These are phyloP conservation scores for Heterotilapia buettikoferi DNA, from an alignment of 2,113 vertebrate species.

Conservation along the genomic window DNA sequence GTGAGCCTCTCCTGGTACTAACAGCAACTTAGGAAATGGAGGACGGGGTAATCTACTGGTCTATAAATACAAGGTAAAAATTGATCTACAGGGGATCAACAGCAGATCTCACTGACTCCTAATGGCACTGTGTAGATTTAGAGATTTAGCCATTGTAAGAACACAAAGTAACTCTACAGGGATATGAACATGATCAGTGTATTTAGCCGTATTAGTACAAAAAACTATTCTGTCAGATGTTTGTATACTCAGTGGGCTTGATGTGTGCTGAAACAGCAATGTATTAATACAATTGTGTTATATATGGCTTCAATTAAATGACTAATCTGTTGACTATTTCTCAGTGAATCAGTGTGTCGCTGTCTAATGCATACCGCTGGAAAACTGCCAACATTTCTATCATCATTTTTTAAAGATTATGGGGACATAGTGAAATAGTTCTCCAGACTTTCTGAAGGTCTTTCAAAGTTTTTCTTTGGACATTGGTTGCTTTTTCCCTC, in stretches of 20 bases:
- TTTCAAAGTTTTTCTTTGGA: background rate
- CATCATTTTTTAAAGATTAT: background rate
- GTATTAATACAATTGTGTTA: background rate
- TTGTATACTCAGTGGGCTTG: background rate
- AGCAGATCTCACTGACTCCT: background rate
- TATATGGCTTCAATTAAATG: background rate
- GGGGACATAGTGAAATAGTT: background rate
- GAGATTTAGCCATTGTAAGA: background rate
- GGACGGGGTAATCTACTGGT: background rate
- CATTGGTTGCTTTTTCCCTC: background rate
- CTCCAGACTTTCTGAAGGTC: background rate
- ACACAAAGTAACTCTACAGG: background rate
- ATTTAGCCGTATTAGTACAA: background rate
- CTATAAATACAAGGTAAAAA: conserved; percentile 42
- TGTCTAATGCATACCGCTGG: background rate
- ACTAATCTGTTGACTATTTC: background rate
- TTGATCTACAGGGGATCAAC: conserved; percentile 28
- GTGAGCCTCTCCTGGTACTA: conserved; percentile 11
- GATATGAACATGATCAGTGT: background rate
- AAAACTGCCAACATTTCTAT: background rate
- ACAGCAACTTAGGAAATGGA: background rate
- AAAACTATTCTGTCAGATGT: background rate
- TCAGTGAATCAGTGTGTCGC: background rate
- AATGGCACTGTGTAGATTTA: background rate
- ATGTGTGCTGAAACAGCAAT: background rate